Conservation (phyloP, 2,888 invertebrate genomes). For the Aspidapion aeneum region DNA sequence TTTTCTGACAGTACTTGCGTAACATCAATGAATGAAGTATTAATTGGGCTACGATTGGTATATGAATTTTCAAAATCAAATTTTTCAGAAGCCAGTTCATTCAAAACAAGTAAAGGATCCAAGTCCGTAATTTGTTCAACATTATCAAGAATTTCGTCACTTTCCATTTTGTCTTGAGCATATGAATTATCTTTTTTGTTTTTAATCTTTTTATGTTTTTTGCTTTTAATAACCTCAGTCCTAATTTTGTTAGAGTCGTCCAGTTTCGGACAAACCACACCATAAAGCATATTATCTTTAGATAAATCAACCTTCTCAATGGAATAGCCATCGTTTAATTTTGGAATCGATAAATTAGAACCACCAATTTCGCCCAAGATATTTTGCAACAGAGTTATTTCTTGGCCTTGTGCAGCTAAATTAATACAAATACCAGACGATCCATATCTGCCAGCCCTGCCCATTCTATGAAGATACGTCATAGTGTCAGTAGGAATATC, state of each 20-base stretch:
- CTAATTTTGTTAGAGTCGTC: conserved; percentile 15
- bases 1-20: not conserved
- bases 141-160: conserved; percentile 6
- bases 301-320: not conserved
- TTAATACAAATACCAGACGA: conserved; percentile 77
- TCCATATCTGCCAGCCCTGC: conserved; percentile 93
- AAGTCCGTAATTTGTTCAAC: conserved; percentile 9
- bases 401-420: conserved; percentile 64
- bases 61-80: not conserved
- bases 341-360: conserved; percentile 49
- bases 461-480: conserved; percentile 92
- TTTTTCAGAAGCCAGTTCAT: conserved; percentile 14
- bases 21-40: not conserved
- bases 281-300: conserved; percentile 13
- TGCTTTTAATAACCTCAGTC: conserved; percentile 15
- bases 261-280: conserved; percentile 8
- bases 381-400: conserved; percentile 55
- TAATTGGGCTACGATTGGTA: not conserved
- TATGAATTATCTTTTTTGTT: not conserved
- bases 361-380: conserved; percentile 58
- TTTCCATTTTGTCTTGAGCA: not conserved
- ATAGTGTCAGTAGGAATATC: conserved; percentile 78
- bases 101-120: conserved; percentile 12
- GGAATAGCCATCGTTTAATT: conserved; percentile 36
- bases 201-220: conserved; percentile 2